These are phyloP conservation scores for Triplophysa siluroides DNA, from an alignment of 2,113 vertebrate species.

Conservation along the genomic window DNA sequence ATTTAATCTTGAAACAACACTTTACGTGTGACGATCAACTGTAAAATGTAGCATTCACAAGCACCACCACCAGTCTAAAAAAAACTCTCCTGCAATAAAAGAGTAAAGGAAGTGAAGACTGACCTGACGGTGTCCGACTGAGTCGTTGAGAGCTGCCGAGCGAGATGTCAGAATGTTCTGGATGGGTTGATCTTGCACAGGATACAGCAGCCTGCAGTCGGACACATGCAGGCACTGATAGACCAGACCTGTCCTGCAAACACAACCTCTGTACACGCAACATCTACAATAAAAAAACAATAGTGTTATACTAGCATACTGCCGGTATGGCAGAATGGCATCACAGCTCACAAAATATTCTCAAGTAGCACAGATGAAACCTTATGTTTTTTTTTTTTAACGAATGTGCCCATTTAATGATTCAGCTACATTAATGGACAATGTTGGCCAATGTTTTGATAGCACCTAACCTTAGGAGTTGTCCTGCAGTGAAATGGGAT, in stretches of 20 bases:
- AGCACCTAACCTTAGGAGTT: slow-evolving; percentile 78
- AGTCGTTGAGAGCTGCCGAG: neutral
- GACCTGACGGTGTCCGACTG: neutral
- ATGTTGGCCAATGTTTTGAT: too few species aligned
- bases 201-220: slow-evolving; percentile 76
- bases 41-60: too few species aligned
- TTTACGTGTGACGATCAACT: too few species aligned
- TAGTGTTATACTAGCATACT: neutral
- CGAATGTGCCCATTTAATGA: too few species aligned
- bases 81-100: neutral
- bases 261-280: slow-evolving; percentile 80
- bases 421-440: too few species aligned
- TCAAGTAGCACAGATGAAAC: too few species aligned
- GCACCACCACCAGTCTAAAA: too few species aligned
- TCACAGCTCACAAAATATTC: neutral
- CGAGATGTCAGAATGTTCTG: slow-evolving; percentile 28
- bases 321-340: neutral
- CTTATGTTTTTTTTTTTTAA: too few species aligned
- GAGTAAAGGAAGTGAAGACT: neutral
- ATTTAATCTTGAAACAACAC: too few species aligned
- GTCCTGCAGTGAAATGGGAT: slow-evolving; percentile 76
- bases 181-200: slow-evolving; percentile 54
- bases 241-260: slow-evolving; percentile 74
- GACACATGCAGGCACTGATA: slow-evolving; percentile 81
- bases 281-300: slow-evolving; percentile 65